These are phyloP conservation scores for Parazoanthus darwini DNA, from an alignment of 92 coral and sea anemone genomes.

Conservation along the genomic window DNA sequence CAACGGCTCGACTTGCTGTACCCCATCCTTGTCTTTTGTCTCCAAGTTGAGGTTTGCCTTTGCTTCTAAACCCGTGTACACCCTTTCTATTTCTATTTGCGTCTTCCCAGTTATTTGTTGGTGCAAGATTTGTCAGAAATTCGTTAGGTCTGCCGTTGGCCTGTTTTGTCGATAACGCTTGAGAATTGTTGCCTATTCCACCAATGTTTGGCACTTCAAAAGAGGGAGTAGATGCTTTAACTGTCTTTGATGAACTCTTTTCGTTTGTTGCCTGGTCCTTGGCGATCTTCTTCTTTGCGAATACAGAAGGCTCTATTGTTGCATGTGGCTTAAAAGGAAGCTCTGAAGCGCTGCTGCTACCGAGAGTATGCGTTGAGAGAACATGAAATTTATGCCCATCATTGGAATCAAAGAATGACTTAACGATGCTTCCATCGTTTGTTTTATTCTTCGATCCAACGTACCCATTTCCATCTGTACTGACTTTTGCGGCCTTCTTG, in stretches of 20 bases:
- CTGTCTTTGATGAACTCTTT: not conserved
- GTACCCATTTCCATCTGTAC: not conserved
- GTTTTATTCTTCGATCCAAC: not conserved
- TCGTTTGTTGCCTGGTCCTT: slow-evolving; percentile 2
- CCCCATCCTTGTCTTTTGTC: slow-evolving; percentile 54
- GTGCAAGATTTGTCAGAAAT: not conserved
- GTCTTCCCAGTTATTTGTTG: not conserved
- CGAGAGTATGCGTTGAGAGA: not conserved
- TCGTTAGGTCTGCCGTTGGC: not conserved
- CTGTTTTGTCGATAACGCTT: not conserved
- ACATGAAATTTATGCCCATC: not conserved
- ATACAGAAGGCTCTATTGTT: not conserved
- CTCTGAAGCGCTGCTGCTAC: not conserved
- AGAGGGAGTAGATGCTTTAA: not conserved
- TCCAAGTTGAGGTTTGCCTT: slow-evolving; percentile 41
- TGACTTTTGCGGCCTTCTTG: not conserved
- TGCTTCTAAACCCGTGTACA: not conserved
- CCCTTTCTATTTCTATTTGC: not conserved
- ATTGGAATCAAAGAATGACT: not conserved
- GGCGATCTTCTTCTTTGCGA: not conserved
- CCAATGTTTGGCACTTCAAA: not conserved
- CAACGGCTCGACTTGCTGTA: slow-evolving; percentile 13
- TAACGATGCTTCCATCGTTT: not conserved
- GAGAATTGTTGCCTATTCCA: not conserved
- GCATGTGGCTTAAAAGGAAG: not conserved